Base-by-base conservation (phyloP, 2,888 invertebrate genomes). In the Copidosoma aretas region DNA sequence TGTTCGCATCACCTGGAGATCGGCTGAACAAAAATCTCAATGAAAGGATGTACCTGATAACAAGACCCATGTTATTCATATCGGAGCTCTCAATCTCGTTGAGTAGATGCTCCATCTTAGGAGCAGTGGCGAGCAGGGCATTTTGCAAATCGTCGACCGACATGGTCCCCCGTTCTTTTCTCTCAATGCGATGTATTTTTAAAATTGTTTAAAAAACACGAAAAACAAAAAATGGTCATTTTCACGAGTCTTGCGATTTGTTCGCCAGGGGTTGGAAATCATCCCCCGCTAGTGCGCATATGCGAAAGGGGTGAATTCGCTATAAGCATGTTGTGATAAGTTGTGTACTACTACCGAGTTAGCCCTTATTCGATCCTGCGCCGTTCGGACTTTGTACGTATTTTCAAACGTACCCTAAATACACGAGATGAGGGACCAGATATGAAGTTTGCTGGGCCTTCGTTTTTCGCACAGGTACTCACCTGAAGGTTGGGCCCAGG, bases 401-500 rank as follows among this genome's bases (percentile, higher is more conserved):
- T 65, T 66, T 71, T 51, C 66, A 71, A 71, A 59, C 10, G 32
- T 54, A 49, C 24, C 1, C 10, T 22, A 39, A 41, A 14, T 39
- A 24, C 19, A 19, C 0, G n/a, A 21, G 58, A 17, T 0, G 10
- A 32, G 32, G 32, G 32, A 5, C 8, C 4, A 32, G 4, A 32
- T 32, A 5, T 32, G 8, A 32, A 3, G 32, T 32, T 32, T 32
- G 32, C 3, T 32, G n/a, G n/a, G 32, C 32, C 8, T 5, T 32
- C 8, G 8, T 32, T 32, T 32, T 32, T 32, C 4, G 8, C 8
- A 32, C 32, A n/a, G n/a, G n/a, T n/a, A 15, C 78, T 74, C 83
- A 94, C 84, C 94, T 90, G 84, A 95, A 95, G 1, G 95, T 95
- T 62, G 95, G 94, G 1, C 94, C 94, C 90, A 94, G 93, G 79